These are phyloP conservation scores for Aptenodytes patagonicus DNA, from an alignment of 2,113 vertebrate species.

Conservation along the genomic window DNA sequence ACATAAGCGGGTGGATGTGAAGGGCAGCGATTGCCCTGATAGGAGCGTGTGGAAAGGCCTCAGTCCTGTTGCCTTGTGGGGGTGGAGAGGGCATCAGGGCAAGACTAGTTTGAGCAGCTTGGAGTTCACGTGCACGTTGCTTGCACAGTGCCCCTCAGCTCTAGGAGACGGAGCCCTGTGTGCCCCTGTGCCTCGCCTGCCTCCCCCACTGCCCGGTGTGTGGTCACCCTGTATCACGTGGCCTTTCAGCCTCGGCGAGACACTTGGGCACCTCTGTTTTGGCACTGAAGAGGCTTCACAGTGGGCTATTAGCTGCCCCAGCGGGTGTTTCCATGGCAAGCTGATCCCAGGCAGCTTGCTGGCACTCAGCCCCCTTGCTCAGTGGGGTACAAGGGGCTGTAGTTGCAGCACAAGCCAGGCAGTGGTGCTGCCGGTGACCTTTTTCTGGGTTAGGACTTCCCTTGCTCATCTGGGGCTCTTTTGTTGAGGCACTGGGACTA, in stretches of 20 bases:
- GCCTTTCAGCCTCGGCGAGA: neutral
- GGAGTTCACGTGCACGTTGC: neutral
- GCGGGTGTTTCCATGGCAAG: neutral
- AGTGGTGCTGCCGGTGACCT: neutral
- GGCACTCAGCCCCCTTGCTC: neutral
- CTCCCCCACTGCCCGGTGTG: neutral
- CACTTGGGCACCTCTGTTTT: too few relatives aligned
- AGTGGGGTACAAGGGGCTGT: too few relatives aligned
- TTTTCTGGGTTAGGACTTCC: neutral
- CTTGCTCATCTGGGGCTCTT: neutral
- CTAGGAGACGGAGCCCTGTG: neutral
- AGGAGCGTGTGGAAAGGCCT: neutral
- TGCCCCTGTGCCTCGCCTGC: neutral
- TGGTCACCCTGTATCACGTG: rapidly evolving
- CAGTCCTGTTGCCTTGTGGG: neutral
- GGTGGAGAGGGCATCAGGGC: neutral
- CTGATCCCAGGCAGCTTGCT: neutral
- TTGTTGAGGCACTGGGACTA: neutral
- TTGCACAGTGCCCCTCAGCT: neutral
- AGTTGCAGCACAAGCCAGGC: neutral
- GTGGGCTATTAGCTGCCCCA: neutral
- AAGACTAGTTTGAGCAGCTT: neutral
- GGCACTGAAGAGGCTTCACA: neutral
- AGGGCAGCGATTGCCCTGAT: neutral
- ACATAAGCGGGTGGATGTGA: neutral